phyloP scores from a whole-genome alignment of 2,888 invertebrate genomes.

The Ctena decussata region DNA sequence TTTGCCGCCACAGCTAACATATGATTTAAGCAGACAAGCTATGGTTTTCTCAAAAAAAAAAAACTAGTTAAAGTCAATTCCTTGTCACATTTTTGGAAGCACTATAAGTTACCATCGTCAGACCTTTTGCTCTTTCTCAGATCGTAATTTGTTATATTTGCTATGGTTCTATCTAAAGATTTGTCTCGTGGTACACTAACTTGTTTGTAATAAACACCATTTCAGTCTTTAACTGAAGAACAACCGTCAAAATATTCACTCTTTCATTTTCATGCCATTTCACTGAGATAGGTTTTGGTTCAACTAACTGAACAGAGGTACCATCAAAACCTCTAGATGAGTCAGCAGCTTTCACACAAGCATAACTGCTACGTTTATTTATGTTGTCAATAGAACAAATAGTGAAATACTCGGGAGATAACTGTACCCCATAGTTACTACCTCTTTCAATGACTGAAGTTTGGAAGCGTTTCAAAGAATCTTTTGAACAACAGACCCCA shows the following conservation, averaged over 20 bases:
- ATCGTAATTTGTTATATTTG: neutral
- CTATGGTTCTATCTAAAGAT: neutral
- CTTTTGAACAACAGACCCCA: neutral
- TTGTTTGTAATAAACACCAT: neutral
- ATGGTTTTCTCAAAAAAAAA: neutral
- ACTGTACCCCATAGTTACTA: neutral
- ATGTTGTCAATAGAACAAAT: neutral
- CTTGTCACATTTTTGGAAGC: neutral
- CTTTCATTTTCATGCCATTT: neutral
- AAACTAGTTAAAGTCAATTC: neutral
- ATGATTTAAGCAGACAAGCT: neutral
- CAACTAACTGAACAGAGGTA: conserved; percentile 16
- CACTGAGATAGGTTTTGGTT: neutral
- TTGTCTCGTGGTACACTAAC: neutral
- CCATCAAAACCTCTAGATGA: conserved; percentile 23
- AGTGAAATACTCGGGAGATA: neutral
- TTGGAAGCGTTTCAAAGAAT: neutral
- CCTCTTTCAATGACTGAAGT: neutral
- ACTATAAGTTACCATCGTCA: neutral
- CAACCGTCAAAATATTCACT: neutral
- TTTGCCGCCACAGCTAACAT: neutral
- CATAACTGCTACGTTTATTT: neutral
- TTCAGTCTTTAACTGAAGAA: neutral
- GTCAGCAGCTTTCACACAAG: neutral
- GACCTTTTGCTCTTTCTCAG: neutral